Evolutionary conservation across 2,888 invertebrate species (phyloP), one percentile per base, ranked within the genome.

Genomic region (Pandemis corylana): DNA sequence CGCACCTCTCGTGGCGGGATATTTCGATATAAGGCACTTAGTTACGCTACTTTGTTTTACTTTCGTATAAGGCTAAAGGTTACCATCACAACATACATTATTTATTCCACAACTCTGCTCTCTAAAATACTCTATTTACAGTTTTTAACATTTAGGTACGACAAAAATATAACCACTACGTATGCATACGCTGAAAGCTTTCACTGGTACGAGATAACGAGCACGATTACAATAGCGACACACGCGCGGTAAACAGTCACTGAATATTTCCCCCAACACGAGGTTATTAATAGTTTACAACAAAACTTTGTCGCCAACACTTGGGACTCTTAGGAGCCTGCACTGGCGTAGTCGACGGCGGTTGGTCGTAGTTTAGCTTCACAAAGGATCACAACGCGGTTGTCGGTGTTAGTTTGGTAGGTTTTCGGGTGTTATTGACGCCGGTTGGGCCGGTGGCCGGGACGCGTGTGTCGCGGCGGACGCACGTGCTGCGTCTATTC

Each of bases 401-500:
- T 83, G 77, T 80, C 82, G 80, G 76, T 78, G 70, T 77, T 80
- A 79, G 80, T 80, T 77, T 65, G 71, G 59, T 28, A 71, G 76
- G 76, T 69, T 51, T 36, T 67, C 70, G 77, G 77, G 75, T 80
- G 80, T 80, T 79, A 77, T 79, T 77, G 78, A 64, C 68, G 63
- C 53, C 61, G 69, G 75, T 72, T 76, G 46, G 56, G 77, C 79
- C 28, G 76, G 70, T 72, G 70, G 71, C 71, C 72, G 71, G 75
- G 76, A 61, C 83, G 87, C 93, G 92, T 90, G 88, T 87, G 90
- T 83, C 91, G 88, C 86, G 87, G 81, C 81, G 84, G 90, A 90
- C 93, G 92, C 94, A 93, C 94, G 93, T 94, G 94, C 93, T 92
- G 89, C 91, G 90, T 93, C 94, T 94, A 94, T 94, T 94, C 92